These are phyloP conservation scores for Felis catus DNA, from an alignment of 2,113 vertebrate species.

Conservation along the genomic window F.catus_Fca126_mat1.0 CM031419.1:77758501-77759000, in stretches of 20 bases:
- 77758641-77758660: not conserved
- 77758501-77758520: too few relatives aligned
- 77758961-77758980: not conserved
- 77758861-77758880: not conserved
- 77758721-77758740: not conserved
- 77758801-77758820: not conserved
- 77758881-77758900: not conserved
- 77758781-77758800: not conserved
- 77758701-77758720: not conserved
- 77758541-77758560: not conserved
- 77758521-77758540: not conserved
- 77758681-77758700: not conserved
- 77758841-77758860: not conserved
- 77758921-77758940: not conserved
- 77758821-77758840: not conserved
- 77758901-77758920: not conserved
- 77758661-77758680: not conserved
- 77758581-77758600: not conserved
- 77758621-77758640: not conserved
- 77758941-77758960: not conserved
- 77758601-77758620: not conserved
- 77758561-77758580: not conserved
- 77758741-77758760: not conserved
- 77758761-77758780: fast-evolving
- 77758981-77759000: not conserved